Evolutionary conservation across 2,797 vertebrate species (phyloP).

Genomic region (Steatocranus sp.): DNA sequence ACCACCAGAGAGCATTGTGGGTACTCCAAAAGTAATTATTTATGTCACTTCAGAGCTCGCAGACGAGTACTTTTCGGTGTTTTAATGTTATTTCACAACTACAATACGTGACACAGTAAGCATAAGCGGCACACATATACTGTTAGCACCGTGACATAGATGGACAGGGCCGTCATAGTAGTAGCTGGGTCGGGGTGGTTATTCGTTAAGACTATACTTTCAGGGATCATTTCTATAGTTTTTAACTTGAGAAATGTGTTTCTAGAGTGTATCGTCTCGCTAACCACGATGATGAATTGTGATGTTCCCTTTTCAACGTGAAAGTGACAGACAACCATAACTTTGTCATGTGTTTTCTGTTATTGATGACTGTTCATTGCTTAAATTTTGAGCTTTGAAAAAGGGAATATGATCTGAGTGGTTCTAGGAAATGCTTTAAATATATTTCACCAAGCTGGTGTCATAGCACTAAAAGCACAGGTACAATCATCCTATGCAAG

Average conservation of each 20-base stretch:
- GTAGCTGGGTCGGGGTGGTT: accelerated
- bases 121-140: too few relatives aligned
- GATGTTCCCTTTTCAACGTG: not conserved
- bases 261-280: conserved; percentile 51
- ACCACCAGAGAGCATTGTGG: conserved; percentile 21
- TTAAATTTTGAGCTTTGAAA: not conserved
- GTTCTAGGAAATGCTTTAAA: not conserved
- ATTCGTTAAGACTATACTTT: conserved; percentile 68
- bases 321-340: conserved; percentile 25
- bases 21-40: not conserved
- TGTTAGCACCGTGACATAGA: conserved; percentile 3
- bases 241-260: not conserved
- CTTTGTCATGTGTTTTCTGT: not conserved
- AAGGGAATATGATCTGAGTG: conserved; percentile 23
- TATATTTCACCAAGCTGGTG: not conserved
- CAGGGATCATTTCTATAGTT: conserved; percentile 81
- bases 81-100: too few relatives aligned
- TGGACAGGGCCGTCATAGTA: accelerated
- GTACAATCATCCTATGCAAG: not conserved
- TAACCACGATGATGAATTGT: conserved; percentile 63
- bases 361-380: conserved; percentile 57
- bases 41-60: not conserved
- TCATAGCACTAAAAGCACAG: not conserved
- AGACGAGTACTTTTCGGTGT: not conserved
- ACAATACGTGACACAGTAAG: too few relatives aligned